Conservation (phyloP, 2,888 invertebrate genomes). For the Alloscopus bannaensis region DNA sequence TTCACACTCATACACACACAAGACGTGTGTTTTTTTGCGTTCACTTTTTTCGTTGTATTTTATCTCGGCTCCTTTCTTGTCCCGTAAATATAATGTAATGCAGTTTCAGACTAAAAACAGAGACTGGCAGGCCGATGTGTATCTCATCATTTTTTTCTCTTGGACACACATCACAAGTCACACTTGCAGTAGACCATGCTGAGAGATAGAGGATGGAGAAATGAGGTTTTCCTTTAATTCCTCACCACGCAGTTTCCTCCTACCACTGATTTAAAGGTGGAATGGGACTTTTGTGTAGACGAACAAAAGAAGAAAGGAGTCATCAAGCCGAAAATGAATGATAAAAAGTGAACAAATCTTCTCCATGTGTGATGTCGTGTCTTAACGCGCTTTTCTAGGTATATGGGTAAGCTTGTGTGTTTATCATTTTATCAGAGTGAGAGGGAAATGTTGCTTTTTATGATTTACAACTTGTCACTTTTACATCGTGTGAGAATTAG, state of each 20-base stretch:
- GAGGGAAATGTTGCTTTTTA: neutral
- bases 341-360: too few species aligned
- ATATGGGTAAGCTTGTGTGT: neutral
- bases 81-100: neutral
- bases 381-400: too few species aligned
- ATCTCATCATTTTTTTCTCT: slow-evolving; percentile 10
- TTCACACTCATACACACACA: neutral
- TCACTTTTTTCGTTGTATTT: neutral
- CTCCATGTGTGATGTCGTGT: too few species aligned
- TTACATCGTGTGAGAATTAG: slow-evolving; percentile 26
- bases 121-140: slow-evolving; percentile 9
- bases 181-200: slow-evolving; percentile 7
- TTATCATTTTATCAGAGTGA: neutral
- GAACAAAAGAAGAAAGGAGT: slow-evolving; percentile 11
- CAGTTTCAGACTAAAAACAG: slow-evolving; percentile 4
- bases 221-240: slow-evolving; percentile 6
- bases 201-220: neutral
- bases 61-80: neutral
- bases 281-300: neutral
- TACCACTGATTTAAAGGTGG: neutral
- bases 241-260: slow-evolving; percentile 34
- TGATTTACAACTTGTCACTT: slow-evolving; percentile 26
- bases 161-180: slow-evolving; percentile 53
- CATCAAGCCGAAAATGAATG: slow-evolving; percentile 47
- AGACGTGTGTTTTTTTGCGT: slow-evolving; percentile 7